A percentile compares a stretch with the other conserved stretches of the same genome.
These are phyloP conservation scores for Protosalanx chinensis DNA, from an alignment of 2,797 vertebrate species.

Conservation along the genomic window DNA sequence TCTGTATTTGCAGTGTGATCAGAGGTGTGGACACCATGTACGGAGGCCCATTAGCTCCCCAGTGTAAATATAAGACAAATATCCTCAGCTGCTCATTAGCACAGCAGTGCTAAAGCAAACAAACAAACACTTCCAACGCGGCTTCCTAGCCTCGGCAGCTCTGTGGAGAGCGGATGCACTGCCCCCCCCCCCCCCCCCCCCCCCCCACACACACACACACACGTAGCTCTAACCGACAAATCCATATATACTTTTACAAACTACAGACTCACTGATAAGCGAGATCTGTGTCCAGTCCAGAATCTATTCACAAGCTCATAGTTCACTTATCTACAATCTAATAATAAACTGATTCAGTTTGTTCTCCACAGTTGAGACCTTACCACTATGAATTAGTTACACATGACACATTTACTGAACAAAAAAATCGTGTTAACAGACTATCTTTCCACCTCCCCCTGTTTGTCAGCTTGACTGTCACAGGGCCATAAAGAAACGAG, in stretches of 20 bases:
- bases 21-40: background rate
- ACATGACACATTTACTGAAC: no score
- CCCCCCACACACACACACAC: background rate
- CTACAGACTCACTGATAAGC: background rate
- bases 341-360: background rate
- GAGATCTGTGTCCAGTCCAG: background rate
- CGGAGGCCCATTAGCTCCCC: background rate
- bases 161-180: background rate
- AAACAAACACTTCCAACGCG: background rate
- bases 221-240: background rate
- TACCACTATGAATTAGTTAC: no score
- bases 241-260: background rate
- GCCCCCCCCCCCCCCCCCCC: background rate
- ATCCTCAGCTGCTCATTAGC: background rate
- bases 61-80: background rate
- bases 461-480: background rate
- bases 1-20: background rate
- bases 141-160: background rate
- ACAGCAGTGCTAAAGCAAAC: conserved; percentile 6
- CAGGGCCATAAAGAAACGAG: background rate
- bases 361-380: no score
- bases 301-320: no score
- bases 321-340: background rate
- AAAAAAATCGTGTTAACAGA: no score
- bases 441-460: no score